Percentiles rank a stretch among this genome's conserved stretches.
Conservation (phyloP, 2,888 invertebrate genomes). For the Brachypalpus laphriformis region DNA sequence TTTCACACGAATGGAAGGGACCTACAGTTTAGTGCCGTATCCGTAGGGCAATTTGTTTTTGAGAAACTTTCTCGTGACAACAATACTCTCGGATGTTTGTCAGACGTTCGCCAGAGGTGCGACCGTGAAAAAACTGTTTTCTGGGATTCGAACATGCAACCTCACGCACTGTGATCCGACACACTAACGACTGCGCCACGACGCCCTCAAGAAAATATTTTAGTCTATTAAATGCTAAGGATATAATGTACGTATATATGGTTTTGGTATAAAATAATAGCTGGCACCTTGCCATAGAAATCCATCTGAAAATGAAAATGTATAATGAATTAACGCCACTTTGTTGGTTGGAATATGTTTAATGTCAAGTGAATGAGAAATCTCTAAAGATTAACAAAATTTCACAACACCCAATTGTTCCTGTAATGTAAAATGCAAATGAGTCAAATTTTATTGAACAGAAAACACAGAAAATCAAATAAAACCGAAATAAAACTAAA, state of each 20-base stretch:
- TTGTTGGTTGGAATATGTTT: neutral
- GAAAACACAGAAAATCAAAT: conserved; percentile 16
- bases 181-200: too few species aligned
- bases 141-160: too few species aligned
- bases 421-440: conserved; percentile 50
- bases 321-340: conserved; percentile 36
- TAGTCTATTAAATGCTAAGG: too few species aligned
- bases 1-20: too few species aligned
- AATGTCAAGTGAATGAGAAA: conserved; percentile 24
- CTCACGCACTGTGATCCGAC: too few species aligned
- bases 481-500: conserved; percentile 17
- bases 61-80: too few species aligned
- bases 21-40: too few species aligned
- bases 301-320: conserved; percentile 71
- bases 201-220: too few species aligned
- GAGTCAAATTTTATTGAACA: conserved; percentile 41
- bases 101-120: too few species aligned
- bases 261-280: neutral
- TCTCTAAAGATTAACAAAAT: conserved; percentile 1
- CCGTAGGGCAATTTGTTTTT: too few species aligned
- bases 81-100: too few species aligned
- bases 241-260: neutral
- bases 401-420: conserved; percentile 31
- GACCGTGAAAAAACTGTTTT: too few species aligned
- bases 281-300: conserved; percentile 1